Evolutionary conservation across 2,113 vertebrate genomes (phyloP).

Genomic region (Hypanus sabinus): DNA sequence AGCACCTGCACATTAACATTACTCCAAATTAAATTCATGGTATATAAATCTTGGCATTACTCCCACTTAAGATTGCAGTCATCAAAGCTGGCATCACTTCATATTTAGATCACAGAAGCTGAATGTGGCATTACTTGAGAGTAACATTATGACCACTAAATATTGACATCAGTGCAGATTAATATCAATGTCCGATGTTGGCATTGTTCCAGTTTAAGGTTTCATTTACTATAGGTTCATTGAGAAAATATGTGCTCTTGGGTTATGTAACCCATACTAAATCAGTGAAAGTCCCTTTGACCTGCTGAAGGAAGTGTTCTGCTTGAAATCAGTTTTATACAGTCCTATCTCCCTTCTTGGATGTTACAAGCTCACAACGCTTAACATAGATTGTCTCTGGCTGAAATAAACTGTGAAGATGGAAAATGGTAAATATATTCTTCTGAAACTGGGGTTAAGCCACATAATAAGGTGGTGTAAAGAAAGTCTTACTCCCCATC

Average conservation of each 20-base stretch:
- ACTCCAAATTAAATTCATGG: slow-evolving; percentile 19
- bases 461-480: neutral
- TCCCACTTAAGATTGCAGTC: neutral
- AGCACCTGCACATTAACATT: slow-evolving; percentile 20
- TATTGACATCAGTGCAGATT: slow-evolving; percentile 25
- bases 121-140: slow-evolving; percentile 18
- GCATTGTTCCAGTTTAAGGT: slow-evolving; percentile 19
- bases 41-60: slow-evolving; percentile 7
- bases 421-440: slow-evolving; percentile 20
- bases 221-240: neutral
- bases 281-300: slow-evolving; percentile 6
- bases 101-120: slow-evolving; percentile 19
- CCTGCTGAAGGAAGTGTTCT: neutral
- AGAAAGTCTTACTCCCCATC: neutral
- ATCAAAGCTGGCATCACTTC: slow-evolving; percentile 33
- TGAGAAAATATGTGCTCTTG: slow-evolving; percentile 6
- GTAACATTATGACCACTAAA: neutral
- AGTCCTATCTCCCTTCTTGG: neutral
- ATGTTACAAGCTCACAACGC: neutral
- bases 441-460: neutral
- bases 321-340: neutral
- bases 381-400: neutral
- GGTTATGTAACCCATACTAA: neutral
- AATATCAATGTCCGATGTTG: slow-evolving; percentile 23
- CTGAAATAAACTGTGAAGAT: neutral